phyloP scores from a whole-genome alignment of 64 coral and sea anemone genomes.

The Montipora sp. region DNA sequence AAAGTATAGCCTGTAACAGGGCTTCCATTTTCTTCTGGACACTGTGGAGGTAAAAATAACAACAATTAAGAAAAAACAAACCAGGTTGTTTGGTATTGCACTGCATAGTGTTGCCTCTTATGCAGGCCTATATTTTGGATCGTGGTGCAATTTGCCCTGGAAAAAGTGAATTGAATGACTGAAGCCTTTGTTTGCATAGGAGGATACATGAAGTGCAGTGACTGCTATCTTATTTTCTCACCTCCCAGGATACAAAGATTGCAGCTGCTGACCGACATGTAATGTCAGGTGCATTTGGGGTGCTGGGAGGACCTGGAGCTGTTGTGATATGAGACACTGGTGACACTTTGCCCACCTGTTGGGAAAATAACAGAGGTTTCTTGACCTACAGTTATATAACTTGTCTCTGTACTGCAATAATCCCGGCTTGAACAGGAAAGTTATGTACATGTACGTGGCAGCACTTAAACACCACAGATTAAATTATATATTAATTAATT shows the following conservation, averaged over 20 bases:
- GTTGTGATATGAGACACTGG: constrained; percentile 77
- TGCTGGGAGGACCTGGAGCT: constrained; percentile 81
- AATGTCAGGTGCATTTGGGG: constrained; percentile 72
- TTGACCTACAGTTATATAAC: neutral
- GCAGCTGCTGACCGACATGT: constrained; percentile 86
- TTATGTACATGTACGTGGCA: no score
- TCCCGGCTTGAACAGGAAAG: no score
- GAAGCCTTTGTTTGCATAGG: no score
- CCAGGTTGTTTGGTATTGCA: no score
- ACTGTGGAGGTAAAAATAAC: constrained; percentile 29
- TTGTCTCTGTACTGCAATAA: no score
- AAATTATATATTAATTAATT: no score
- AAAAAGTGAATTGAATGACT: no score
- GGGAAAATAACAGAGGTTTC: neutral
- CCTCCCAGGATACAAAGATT: constrained; percentile 90
- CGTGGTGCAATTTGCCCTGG: no score
- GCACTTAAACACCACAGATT: no score
- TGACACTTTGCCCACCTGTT: constrained; percentile 84
- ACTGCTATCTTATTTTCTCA: constrained; percentile 13
- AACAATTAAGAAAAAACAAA: neutral
- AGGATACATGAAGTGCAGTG: no score
- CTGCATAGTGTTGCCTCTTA: no score
- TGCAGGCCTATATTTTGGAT: no score
- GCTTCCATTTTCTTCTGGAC: constrained; percentile 82
- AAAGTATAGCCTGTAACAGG: constrained; percentile 91